phyloP scores from a whole-genome alignment of 2,797 vertebrate species.

The Dromococcyx pavoninus region DNA sequence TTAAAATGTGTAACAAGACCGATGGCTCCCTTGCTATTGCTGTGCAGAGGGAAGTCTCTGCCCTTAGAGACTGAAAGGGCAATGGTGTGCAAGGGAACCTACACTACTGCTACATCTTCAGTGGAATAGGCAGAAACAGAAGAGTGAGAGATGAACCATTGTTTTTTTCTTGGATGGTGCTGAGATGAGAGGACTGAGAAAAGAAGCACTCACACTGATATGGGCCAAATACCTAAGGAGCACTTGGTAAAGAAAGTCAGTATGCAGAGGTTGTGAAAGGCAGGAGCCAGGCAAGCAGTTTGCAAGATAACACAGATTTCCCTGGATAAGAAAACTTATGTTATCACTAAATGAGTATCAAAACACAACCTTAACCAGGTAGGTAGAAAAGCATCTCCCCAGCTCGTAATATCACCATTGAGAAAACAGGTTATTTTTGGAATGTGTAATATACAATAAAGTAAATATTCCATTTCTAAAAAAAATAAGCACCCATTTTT shows the following conservation, averaged over 20 bases:
- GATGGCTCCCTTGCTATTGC: background rate
- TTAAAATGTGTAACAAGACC: accelerated
- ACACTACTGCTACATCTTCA: background rate
- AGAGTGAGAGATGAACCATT: background rate
- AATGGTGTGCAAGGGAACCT: background rate
- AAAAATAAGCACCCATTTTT: background rate
- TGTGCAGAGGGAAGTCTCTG: background rate
- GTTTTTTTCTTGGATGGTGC: background rate
- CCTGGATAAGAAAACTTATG: background rate
- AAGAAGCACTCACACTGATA: background rate
- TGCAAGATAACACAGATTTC: background rate
- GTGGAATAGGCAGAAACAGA: background rate
- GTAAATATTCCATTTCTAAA: background rate
- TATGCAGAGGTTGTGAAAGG: background rate
- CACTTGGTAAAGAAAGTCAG: background rate
- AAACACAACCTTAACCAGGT: background rate
- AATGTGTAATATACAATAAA: background rate
- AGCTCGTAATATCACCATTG: background rate
- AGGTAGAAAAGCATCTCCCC: background rate
- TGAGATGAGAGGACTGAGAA: background rate
- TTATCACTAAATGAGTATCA: background rate
- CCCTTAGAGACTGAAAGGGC: background rate
- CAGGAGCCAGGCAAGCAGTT: background rate
- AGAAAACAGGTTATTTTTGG: background rate
- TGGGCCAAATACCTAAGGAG: background rate